Base-by-base conservation (phyloP, 1,140 invertebrate genomes). In the Olivierus martensii region DNA sequence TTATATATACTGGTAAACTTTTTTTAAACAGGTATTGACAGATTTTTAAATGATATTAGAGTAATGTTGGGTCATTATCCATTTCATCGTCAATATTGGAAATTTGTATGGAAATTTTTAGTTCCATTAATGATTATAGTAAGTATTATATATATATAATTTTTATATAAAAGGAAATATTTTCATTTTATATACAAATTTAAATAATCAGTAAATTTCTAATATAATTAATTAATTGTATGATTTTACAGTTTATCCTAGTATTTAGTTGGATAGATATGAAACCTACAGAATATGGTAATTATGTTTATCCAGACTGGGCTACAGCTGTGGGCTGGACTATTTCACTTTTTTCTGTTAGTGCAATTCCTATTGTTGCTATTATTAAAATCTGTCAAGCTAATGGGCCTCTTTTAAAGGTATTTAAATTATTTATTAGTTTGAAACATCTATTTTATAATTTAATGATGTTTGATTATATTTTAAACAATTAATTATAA, bases 31-130 rank as follows among this genome's bases (percentile, higher is more conserved):
- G 85, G 85, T 0, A 79, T 83, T 1, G 79, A 86, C 63, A 76
- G 83, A 38, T 88, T 88, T 63, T 72, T 84, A 39, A 75, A 82
- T 35, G 82, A 87, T 58, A 82, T 87, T 7, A 61, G 64, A 43
- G 71, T 76, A 46, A 88, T 88, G 85, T 79, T 88, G 49, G 84
- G 84, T 2, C 71, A 73, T 17, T 78, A 79, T 56, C 78, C 83
- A 10, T 74, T 75, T 51, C 60, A 77, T 2, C 84, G 82, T 76
- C 49, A 63, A 5, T 84, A 84, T 63, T 89, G 86, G 86, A 79
- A 77, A 49, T 72, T 77, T 53, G 81, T 87, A 77, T 89, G 85
- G 85, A 78, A 79, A 52, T 69, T 79, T 12, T 73, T 87, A 36
- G 84, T 82, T 2, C 86, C 85, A n/a, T 71, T 79, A 15, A 76